Base-by-base conservation (phyloP, 2,113 vertebrate genomes). In the Apteryx mantelli region DNA sequence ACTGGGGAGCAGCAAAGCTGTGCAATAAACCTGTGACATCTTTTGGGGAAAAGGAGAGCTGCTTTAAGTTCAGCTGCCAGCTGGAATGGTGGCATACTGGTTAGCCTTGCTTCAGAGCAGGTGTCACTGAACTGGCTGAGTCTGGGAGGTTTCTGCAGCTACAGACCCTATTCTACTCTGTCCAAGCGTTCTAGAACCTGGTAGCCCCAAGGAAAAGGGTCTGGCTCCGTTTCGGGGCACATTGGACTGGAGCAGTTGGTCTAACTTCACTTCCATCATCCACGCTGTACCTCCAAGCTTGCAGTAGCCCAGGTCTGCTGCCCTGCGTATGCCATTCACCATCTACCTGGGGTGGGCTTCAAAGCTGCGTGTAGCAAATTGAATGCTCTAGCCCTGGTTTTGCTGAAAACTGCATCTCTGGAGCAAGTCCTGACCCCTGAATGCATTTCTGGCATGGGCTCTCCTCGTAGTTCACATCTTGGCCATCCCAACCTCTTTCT, bases 261-360 rank as follows among this genome's bases (percentile, higher is more conserved):
- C 10, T 76, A 87, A 52, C 11, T 88, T n/a, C 46, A 2, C 25
- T 13, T 94, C 66, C 2, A 1, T 73, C 48, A 48, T 18, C 19
- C 26, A 38, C 13, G 7, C 32, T 48, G 34, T 46, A 68, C 46
- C 19, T 20, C n/a, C 60, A 80, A 75, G 50, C 42, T 70, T n/a
- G 7, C 13, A 61, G 26, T 38, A 82, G 34, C 44, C 36, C 58
- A 13, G 13, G 42, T 55, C 7, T 15, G n/a, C 69, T 74, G 64
- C 52, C 32, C 61, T 13, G 34, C 20, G 19, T 19, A 19, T 2
- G 9, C 38, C 0, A 0, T 25, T 32, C 38, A 55, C 50, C 20
- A 4, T 40, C 66, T 58, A 5, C 82, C 38, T 0, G 0, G 44
- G 36, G 24, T 44, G 11, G 0, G 12, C 34, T 71, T 82, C 3